Percentiles rank a stretch among this genome's conserved stretches.
phyloP scores from a whole-genome alignment of 1,140 invertebrate genomes.

The Drosophila pandora region DNA sequence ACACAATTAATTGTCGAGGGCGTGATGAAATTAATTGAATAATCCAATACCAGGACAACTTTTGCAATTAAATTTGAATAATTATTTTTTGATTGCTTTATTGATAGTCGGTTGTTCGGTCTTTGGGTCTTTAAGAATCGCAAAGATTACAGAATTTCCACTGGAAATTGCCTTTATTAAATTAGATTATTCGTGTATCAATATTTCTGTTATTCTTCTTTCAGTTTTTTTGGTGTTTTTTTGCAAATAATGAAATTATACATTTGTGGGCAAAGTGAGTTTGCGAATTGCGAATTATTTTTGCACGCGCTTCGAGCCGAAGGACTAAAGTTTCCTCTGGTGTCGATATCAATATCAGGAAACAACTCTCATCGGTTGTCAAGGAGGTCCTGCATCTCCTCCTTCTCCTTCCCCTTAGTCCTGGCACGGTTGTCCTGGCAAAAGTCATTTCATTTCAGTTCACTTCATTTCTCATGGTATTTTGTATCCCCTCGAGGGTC shows the following conservation, averaged over 20 bases:
- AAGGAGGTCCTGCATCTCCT: not conserved
- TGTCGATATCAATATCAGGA: constrained; percentile 36
- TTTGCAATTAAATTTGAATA: constrained; percentile 11
- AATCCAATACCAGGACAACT: constrained; percentile 15
- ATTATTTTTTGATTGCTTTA: not conserved
- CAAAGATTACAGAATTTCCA: not conserved
- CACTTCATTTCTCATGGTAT: constrained; percentile 47
- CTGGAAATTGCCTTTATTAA: not conserved
- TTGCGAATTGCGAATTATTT: constrained; percentile 4
- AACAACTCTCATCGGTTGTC: constrained; percentile 20
- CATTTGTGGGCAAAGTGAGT: constrained; percentile 6
- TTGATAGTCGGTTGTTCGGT: not conserved
- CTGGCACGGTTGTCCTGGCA: constrained; percentile 32
- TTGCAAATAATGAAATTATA: constrained; percentile 29
- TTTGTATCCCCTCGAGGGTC: constrained; percentile 35
- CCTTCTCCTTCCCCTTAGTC: not conserved
- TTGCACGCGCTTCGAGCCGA: not conserved
- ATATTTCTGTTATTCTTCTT: not conserved
- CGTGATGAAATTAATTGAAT: constrained; percentile 31
- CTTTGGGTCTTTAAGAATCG: not conserved
- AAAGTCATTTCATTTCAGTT: constrained; percentile 50
- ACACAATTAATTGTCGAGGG: constrained; percentile 6
- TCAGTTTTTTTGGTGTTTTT: not conserved
- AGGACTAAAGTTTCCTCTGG: constrained; percentile 14
- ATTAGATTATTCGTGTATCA: constrained; percentile 9